Evolutionary conservation across 2,888 invertebrate species (phyloP), one percentile per base, ranked within the genome.

Genomic region (Diplazon laetatorius): DNA sequence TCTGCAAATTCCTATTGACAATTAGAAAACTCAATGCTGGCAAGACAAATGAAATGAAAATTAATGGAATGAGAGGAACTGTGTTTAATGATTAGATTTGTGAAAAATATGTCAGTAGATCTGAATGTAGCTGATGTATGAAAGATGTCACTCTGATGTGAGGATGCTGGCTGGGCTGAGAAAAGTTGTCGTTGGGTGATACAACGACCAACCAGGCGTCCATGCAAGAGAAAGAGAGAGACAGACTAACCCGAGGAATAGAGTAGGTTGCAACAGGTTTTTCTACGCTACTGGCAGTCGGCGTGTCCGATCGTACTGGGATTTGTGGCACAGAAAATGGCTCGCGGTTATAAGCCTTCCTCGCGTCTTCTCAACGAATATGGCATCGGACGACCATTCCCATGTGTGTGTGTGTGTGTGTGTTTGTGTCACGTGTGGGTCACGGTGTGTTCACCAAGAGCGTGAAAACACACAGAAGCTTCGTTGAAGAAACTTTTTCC

Each of bases 211-310:
- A 55, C 16, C 55, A 16, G 30, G 12, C 42, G 12, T n/a, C n/a
- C n/a, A 4, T 4, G n/a, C 2, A 55, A 16, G 30, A n/a, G 30
- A n/a, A 30, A 9, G 30, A 55, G 16, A 3, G 30, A n/a, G 55
- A 20, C 5, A 16, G 55, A 68, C 16, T 18, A 30, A 44, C 42
- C 37, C 10, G 39, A 20, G 16, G 65, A 37, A 68, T 55, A 68
- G 68, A 59, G 42, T 35, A 57, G 25, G 52, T 18, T 9, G 60
- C 70, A 71, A 71, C 70, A 62, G 70, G 70, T 71, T 71, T 62
- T 62, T 71, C 70, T 62, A 62, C 14, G 52, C 52, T 42, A 44
- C 60, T 46, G 16, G 4, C 50, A 4, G 2, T 10, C 42, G 14
- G 42, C 55, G 10, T n/a, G 12, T 14, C 35, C 30, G 55, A 16